phyloP scores from a whole-genome alignment of 2,113 vertebrate genomes.

The Burhinus oedicnemus region DNA sequence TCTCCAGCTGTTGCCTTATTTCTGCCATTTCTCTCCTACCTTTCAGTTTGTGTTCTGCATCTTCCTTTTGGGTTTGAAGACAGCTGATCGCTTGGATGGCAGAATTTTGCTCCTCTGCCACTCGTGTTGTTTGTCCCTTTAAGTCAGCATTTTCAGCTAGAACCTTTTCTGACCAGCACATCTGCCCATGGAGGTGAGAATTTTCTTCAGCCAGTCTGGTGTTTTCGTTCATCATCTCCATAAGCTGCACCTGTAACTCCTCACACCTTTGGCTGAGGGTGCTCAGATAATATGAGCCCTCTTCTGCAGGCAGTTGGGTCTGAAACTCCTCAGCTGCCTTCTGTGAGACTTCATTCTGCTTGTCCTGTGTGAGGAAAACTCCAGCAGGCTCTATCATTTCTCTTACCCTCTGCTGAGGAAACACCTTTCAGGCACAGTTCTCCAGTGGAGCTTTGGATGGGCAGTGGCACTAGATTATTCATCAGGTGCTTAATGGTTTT shows the following conservation, averaged over 20 bases:
- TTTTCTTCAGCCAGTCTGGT: conserved; percentile 79
- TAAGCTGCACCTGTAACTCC: conserved; percentile 82
- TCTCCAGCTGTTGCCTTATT: conserved; percentile 85
- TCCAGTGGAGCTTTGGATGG: background rate
- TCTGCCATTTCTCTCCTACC: background rate
- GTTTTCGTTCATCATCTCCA: conserved; percentile 76
- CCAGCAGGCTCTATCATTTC: conserved; percentile 72
- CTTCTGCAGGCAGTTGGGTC: conserved; percentile 46
- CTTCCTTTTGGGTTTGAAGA: background rate
- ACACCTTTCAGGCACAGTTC: conserved; percentile 24
- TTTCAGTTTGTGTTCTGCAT: background rate
- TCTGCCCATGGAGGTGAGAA: background rate
- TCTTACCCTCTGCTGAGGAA: background rate
- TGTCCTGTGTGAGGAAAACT: conserved; percentile 64
- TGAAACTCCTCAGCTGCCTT: conserved; percentile 77
- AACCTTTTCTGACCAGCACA: background rate
- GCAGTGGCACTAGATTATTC: too few species aligned
- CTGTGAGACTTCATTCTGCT: conserved; percentile 81
- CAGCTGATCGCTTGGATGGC: background rate
- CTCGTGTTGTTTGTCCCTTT: background rate
- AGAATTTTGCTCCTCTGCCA: background rate
- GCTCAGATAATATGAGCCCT: conserved; percentile 18
- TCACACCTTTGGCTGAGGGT: conserved; percentile 77
- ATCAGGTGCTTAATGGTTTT: background rate
- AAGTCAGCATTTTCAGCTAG: background rate